phyloP scores from a whole-genome alignment of 2,888 invertebrate genomes.

The Capitulum mitella region DNA sequence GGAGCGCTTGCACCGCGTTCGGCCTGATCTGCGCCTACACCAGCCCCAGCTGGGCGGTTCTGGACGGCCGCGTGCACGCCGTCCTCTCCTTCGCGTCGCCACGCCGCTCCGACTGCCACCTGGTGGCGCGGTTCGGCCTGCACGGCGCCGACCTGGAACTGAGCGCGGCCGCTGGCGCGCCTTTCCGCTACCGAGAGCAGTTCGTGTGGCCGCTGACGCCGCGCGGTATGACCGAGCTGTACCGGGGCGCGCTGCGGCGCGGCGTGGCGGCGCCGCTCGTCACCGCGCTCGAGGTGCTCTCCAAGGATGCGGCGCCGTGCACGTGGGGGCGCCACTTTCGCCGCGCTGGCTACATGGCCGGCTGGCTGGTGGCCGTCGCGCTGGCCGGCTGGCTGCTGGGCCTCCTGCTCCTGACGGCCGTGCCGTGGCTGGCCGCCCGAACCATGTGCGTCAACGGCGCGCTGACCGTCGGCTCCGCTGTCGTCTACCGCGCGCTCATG shows the following conservation, averaged over 20 bases:
- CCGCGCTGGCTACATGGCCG: background rate
- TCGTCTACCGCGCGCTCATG: background rate
- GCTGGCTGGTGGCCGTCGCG: background rate
- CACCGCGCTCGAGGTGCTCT: background rate
- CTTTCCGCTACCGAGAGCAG: background rate
- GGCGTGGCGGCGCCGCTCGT: background rate
- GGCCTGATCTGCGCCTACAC: conserved; percentile 4
- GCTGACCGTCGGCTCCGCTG: background rate
- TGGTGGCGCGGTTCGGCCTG: background rate
- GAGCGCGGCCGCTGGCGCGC: background rate
- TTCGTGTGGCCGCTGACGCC: background rate
- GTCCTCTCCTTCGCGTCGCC: background rate
- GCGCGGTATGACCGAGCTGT: background rate
- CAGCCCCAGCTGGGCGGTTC: background rate
- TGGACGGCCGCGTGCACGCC: background rate
- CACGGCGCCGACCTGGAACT: background rate
- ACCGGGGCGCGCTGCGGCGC: background rate
- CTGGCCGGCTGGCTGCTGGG: background rate
- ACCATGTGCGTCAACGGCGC: background rate
- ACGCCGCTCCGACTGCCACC: background rate
- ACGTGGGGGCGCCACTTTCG: background rate
- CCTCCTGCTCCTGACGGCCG: background rate
- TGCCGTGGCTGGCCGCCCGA: background rate
- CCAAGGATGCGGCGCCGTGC: conserved; percentile 5
- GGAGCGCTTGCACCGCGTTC: background rate